Conservation (phyloP, 2,113 vertebrate genomes). For the Rhynchopsitta pachyrhyncha region DNA sequence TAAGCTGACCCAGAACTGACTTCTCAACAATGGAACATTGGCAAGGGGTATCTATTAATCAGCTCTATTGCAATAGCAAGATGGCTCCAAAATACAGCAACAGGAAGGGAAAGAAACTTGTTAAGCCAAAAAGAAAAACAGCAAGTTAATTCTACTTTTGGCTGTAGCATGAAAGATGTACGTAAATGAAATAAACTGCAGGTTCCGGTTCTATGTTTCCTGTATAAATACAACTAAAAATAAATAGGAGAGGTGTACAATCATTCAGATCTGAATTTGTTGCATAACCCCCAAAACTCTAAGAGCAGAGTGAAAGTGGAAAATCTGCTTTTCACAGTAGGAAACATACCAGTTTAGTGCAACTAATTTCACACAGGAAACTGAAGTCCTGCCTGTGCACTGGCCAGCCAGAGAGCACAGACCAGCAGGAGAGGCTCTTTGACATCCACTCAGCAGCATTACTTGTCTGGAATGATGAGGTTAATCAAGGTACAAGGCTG, state of each 20-base stretch:
- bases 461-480: background rate
- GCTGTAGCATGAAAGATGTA: background rate
- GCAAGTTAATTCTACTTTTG: background rate
- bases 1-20: slow-evolving; percentile 1
- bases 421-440: background rate
- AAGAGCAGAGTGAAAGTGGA: background rate
- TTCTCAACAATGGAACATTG: slow-evolving; percentile 26
- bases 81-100: background rate
- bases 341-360: background rate
- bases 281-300: background rate
- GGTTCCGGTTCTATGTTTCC: background rate
- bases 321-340: background rate
- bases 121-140: background rate
- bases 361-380: background rate
- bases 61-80: background rate
- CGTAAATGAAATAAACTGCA: background rate
- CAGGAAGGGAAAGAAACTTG: background rate
- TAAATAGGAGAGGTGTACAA: background rate
- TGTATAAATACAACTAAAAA: background rate
- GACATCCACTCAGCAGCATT: background rate
- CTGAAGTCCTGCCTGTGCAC: background rate
- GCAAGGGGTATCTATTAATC: slow-evolving; percentile 19
- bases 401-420: fast-evolving
- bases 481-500: fast-evolving
- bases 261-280: background rate